Percentiles rank a stretch among this genome's conserved stretches.
Evolutionary conservation across 2,113 vertebrate species (phyloP).

Genomic region (Halichoeres trimaculatus): DNA sequence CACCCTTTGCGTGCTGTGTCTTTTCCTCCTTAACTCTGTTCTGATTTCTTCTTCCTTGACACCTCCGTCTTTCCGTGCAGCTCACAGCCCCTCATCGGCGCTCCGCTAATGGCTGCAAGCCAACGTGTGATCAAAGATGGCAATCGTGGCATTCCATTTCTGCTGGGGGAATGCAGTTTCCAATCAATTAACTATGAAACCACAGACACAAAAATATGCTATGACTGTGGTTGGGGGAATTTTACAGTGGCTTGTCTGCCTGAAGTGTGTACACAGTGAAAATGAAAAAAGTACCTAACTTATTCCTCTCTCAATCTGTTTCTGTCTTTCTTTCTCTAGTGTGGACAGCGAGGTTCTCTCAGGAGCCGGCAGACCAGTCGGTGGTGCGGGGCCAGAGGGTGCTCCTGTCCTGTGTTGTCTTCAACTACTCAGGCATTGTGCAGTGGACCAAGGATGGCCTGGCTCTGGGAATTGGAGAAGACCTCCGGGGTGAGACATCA

Average conservation of each 20-base stretch:
- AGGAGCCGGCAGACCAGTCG: slow-evolving; percentile 94
- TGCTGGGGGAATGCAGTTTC: slow-evolving; percentile 28
- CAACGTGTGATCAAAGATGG: slow-evolving; percentile 56
- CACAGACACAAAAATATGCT: slow-evolving; percentile 11
- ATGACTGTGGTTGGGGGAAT: background rate
- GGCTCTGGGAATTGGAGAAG: slow-evolving; percentile 93
- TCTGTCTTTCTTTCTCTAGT: too few species aligned
- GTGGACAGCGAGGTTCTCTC: slow-evolving; percentile 89
- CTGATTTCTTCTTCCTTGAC: slow-evolving; percentile 35
- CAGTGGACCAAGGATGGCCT: slow-evolving; percentile 98
- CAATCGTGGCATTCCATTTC: slow-evolving; percentile 33
- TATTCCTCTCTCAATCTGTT: slow-evolving; percentile 1
- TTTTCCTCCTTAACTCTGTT: slow-evolving; percentile 10
- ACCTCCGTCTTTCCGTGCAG: slow-evolving; percentile 11
- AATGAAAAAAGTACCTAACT: slow-evolving; percentile 40
- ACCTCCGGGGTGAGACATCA: slow-evolving; percentile 88
- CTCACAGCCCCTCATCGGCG: slow-evolving; percentile 5
- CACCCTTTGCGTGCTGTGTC: slow-evolving; percentile 22
- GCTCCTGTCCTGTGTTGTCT: slow-evolving; percentile 91
- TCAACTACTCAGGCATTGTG: slow-evolving; percentile 96
- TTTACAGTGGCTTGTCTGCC: slow-evolving; percentile 5
- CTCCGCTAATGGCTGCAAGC: slow-evolving; percentile 33
- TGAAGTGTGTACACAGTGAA: background rate
- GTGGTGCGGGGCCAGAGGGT: slow-evolving; percentile 93
- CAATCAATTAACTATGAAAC: slow-evolving; percentile 57